These are phyloP conservation scores for Scrobipalpa costella DNA, from an alignment of 2,888 invertebrate species.

Conservation along the genomic window DNA sequence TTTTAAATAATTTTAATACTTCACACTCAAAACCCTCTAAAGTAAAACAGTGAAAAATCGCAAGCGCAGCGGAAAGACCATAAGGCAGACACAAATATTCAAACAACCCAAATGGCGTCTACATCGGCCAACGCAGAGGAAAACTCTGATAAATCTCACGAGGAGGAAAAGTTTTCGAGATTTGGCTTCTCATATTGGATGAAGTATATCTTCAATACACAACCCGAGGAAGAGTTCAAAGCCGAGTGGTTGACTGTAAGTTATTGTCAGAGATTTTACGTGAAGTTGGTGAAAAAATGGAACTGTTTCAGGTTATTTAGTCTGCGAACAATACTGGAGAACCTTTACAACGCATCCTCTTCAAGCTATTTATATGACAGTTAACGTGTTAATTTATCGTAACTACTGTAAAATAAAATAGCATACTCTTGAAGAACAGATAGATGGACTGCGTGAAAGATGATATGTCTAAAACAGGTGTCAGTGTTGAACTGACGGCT, in stretches of 20 bases:
- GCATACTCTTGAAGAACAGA: too few relatives aligned
- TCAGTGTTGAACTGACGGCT: too few relatives aligned
- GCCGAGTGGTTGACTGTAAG: constrained; percentile 71
- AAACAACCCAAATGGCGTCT: constrained; percentile 34
- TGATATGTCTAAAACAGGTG: too few relatives aligned
- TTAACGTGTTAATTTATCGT: too few relatives aligned
- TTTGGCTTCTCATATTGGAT: constrained; percentile 62
- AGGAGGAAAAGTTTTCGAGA: constrained; percentile 45
- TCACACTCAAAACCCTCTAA: too few relatives aligned
- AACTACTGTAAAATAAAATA: too few relatives aligned
- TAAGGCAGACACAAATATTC: not conserved
- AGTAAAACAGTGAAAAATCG: too few relatives aligned
- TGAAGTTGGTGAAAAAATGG: not conserved
- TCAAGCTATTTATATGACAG: too few relatives aligned
- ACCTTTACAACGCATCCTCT: too few relatives aligned
- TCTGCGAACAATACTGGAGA: not conserved
- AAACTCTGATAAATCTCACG: constrained; percentile 53
- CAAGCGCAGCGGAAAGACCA: too few relatives aligned
- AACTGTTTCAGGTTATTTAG: not conserved
- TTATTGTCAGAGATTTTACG: constrained; percentile 27
- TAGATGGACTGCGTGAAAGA: too few relatives aligned
- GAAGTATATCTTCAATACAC: constrained; percentile 62
- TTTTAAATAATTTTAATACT: too few relatives aligned
- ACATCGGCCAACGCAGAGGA: constrained; percentile 47
- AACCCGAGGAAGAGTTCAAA: constrained; percentile 52